Conservation (phyloP, 1,140 invertebrate genomes). For the Matsumurasca onukii region DNA sequence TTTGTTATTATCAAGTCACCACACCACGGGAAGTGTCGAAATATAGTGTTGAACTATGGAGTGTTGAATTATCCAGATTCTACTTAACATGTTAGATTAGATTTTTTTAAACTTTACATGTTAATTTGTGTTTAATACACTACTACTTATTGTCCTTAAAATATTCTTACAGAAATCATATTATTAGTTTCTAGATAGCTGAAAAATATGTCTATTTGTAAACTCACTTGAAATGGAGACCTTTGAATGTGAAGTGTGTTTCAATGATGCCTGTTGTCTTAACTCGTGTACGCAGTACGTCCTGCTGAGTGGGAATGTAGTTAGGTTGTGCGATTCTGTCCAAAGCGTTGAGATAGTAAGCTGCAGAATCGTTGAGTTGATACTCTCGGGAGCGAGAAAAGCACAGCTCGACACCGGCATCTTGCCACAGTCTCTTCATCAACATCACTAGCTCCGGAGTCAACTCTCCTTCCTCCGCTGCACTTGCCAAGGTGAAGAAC, state of each 20-base stretch:
- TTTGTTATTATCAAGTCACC: too few species aligned
- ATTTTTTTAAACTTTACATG: too few species aligned
- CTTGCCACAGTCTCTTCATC: constrained; percentile 92
- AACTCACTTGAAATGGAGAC: constrained; percentile 84
- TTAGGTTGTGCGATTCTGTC: constrained; percentile 76
- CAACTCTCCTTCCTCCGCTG: constrained; percentile 81
- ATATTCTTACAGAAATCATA: too few species aligned
- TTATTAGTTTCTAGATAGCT: too few species aligned
- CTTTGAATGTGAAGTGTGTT: constrained; percentile 91
- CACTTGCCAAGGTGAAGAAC: constrained; percentile 84
- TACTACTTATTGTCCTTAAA: too few species aligned
- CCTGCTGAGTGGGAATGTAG: constrained; percentile 91
- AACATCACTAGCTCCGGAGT: constrained; percentile 76
- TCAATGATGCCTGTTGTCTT: constrained; percentile 96
- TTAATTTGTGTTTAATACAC: too few species aligned
- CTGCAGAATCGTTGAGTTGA: constrained; percentile 93
- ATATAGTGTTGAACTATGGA: too few species aligned
- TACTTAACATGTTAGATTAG: too few species aligned
- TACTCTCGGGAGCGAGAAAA: constrained; percentile 83
- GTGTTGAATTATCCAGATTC: too few species aligned
- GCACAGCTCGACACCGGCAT: constrained; percentile 85
- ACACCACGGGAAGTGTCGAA: too few species aligned
- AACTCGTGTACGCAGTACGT: constrained; percentile 88
- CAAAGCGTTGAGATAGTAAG: constrained; percentile 84
- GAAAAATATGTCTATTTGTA: too few species aligned